phyloP scores from a whole-genome alignment of 2,797 vertebrate genomes.

The Odontamblyopus lacepedii region DNA sequence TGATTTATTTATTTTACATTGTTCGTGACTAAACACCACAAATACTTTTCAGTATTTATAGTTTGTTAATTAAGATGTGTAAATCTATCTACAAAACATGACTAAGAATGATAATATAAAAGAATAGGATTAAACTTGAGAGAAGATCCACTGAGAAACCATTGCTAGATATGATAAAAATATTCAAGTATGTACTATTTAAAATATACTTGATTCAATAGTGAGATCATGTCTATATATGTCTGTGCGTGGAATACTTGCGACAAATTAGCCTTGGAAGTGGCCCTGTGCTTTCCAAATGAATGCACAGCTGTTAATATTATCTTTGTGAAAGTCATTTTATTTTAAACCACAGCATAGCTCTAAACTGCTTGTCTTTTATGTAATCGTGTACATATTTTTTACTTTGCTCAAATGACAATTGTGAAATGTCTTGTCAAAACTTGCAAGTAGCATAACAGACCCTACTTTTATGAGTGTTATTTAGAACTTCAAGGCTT shows the following conservation, averaged over 20 bases:
- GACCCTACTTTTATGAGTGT: constrained; percentile 12
- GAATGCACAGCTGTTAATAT: constrained; percentile 35
- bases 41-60: no score
- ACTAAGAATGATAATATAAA: neutral
- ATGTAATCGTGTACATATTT: constrained; percentile 12
- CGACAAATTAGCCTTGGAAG: constrained; percentile 32
- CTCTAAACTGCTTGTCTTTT: constrained; percentile 10
- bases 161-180: neutral
- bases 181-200: neutral
- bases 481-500: constrained; percentile 25
- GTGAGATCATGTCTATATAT: constrained; percentile 8
- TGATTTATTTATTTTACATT: no score
- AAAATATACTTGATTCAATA: neutral
- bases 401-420: neutral
- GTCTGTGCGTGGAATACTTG: constrained; percentile 19
- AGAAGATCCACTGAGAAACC: neutral
- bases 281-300: constrained; percentile 26
- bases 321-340: constrained; percentile 25
- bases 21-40: no score
- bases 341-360: constrained; percentile 6
- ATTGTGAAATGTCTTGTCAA: constrained; percentile 16
- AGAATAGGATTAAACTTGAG: neutral
- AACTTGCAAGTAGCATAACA: constrained; percentile 14
- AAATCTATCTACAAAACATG: neutral
- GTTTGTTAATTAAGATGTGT: no score